Percentiles rank a stretch among this genome's conserved stretches.
These are phyloP conservation scores for Ormyrus thymus DNA, from an alignment of 2,888 invertebrate genomes.

Conservation along the genomic window DNA sequence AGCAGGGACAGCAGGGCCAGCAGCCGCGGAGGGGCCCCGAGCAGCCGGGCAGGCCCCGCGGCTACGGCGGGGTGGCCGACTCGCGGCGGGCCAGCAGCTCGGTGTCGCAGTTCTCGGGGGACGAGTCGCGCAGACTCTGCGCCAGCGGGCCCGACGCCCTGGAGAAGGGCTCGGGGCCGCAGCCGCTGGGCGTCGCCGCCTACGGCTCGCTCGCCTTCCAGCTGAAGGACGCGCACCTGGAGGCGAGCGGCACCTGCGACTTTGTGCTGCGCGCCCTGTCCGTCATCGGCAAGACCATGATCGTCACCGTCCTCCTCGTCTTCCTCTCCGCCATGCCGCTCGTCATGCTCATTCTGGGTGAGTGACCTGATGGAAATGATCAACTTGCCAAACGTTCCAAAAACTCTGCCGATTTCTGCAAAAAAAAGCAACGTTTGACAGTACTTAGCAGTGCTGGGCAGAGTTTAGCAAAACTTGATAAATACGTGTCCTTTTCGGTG, in stretches of 20 bases:
- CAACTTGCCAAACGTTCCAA: too few species aligned
- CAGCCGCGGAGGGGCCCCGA: slow-evolving; percentile 61
- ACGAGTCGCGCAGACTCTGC: slow-evolving; percentile 83
- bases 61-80: slow-evolving; percentile 77
- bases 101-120: slow-evolving; percentile 86
- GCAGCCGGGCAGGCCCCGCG: slow-evolving; percentile 68
- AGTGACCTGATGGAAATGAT: slow-evolving; percentile 70
- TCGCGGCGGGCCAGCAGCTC: slow-evolving; percentile 84
- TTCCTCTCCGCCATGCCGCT: slow-evolving; percentile 83
- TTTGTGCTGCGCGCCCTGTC: slow-evolving; percentile 84
- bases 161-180: slow-evolving; percentile 65
- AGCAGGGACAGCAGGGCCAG: slow-evolving; percentile 73
- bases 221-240: slow-evolving; percentile 86
- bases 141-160: slow-evolving; percentile 69
- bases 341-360: slow-evolving; percentile 87
- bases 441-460: too few species aligned
- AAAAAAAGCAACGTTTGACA: too few species aligned
- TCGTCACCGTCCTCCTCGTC: slow-evolving; percentile 83
- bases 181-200: slow-evolving; percentile 75
- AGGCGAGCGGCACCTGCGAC: slow-evolving; percentile 84
- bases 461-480: too few species aligned
- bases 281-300: slow-evolving; percentile 85
- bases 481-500: too few species aligned
- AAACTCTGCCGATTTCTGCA: too few species aligned
- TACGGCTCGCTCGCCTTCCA: slow-evolving; percentile 88